A percentile compares a stretch with the other conserved stretches of the same genome.
These are phyloP conservation scores for Aphelinus certus DNA, from an alignment of 1,140 invertebrate genomes.

Conservation along the genomic window DNA sequence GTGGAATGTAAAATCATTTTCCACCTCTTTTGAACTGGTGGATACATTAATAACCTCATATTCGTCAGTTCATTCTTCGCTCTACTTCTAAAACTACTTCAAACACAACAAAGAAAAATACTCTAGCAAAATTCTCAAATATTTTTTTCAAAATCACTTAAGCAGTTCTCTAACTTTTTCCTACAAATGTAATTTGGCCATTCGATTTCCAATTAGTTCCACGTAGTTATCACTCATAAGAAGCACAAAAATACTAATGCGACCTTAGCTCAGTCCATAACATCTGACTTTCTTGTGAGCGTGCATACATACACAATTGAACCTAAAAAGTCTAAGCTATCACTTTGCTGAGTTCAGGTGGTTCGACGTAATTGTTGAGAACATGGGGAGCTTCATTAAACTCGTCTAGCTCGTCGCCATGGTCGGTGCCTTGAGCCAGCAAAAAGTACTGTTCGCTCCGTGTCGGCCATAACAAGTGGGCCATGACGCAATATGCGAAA, in stretches of 20 bases:
- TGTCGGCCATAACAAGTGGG: conserved; percentile 92
- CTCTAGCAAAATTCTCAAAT: too few species aligned
- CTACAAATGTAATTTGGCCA: too few species aligned
- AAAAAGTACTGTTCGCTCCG: conserved; percentile 90
- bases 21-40: too few species aligned
- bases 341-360: conserved; percentile 62
- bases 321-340: conserved; percentile 54
- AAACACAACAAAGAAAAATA: too few species aligned
- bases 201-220: too few species aligned
- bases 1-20: too few species aligned
- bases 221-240: too few species aligned
- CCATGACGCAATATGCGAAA: conserved; percentile 92
- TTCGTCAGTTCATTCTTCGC: too few species aligned
- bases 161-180: too few species aligned
- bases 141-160: too few species aligned
- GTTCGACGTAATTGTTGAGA: conserved; percentile 72
- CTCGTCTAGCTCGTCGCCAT: conserved; percentile 86
- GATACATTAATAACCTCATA: too few species aligned
- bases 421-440: conserved; percentile 75
- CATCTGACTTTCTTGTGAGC: conserved; percentile 13
- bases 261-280: conserved; percentile 22
- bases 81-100: too few species aligned
- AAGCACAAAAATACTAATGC: neutral
- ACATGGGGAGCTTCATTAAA: conserved; percentile 93
- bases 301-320: conserved; percentile 6